phyloP scores from a whole-genome alignment of 2,888 invertebrate species.

The Agrochola litura region DNA sequence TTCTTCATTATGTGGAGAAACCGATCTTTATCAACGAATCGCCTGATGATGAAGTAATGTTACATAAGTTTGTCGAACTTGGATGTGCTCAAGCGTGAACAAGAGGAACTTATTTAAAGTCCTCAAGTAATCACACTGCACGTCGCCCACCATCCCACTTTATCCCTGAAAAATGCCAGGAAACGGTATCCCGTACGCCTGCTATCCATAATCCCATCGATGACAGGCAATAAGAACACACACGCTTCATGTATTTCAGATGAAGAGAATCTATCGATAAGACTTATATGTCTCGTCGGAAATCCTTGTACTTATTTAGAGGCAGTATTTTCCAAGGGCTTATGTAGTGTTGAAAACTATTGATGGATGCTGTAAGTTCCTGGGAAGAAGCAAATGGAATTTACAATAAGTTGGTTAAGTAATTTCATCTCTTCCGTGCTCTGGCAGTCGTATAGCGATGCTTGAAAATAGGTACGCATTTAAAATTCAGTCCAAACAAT shows the following conservation, averaged over 20 bases:
- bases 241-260: slow-evolving; percentile 30
- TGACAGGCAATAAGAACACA: slow-evolving; percentile 45
- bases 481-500: slow-evolving; percentile 8
- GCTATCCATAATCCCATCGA: slow-evolving; percentile 36
- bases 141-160: neutral
- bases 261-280: slow-evolving; percentile 24
- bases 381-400: neutral
- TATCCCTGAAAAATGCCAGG: slow-evolving; percentile 28
- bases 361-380: neutral
- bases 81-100: neutral
- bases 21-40: neutral
- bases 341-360: neutral
- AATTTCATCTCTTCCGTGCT: neutral
- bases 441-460: neutral
- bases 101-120: neutral
- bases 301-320: neutral
- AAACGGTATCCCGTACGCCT: neutral
- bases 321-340: neutral
- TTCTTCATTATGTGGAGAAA: neutral
- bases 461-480: slow-evolving; percentile 15
- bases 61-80: neutral
- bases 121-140: slow-evolving; percentile 8
- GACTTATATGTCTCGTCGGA: slow-evolving; percentile 26
- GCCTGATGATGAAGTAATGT: neutral
- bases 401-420: slow-evolving; percentile 2